phyloP scores from a whole-genome alignment of 2,113 vertebrate genomes.

The Eublepharis macularius region DNA sequence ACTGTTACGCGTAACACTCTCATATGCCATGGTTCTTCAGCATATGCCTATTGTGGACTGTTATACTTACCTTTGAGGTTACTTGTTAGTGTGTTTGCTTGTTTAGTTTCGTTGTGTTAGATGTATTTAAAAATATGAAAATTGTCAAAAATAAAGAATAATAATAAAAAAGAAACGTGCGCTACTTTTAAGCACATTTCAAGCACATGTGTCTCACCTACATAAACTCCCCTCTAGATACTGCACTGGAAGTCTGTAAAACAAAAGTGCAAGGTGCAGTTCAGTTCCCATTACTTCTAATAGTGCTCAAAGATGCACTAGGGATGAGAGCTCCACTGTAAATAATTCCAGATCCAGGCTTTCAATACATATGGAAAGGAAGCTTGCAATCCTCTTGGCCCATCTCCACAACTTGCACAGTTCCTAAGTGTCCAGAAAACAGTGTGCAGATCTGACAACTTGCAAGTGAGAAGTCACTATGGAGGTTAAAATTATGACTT shows the following conservation, averaged over 20 bases:
- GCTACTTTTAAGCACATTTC: not conserved
- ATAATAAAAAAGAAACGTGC: no score
- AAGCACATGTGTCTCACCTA: not conserved
- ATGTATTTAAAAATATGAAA: no score
- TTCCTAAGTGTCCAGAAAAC: not conserved
- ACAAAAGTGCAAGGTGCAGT: not conserved
- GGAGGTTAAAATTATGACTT: not conserved
- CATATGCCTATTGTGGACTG: no score
- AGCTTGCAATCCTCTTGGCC: not conserved
- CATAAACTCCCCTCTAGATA: not conserved
- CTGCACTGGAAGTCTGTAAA: not conserved
- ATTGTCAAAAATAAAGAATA: no score
- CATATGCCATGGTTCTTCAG: no score
- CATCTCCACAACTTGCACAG: not conserved
- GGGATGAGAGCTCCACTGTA: not conserved
- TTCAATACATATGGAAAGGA: not conserved
- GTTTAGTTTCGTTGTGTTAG: no score
- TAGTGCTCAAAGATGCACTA: not conserved
- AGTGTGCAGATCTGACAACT: not conserved
- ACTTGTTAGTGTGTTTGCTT: no score
- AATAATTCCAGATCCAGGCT: not conserved
- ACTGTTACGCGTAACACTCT: no score
- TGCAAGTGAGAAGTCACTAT: not conserved
- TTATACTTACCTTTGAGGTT: no score
- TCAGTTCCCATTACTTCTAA: not conserved